Conservation (phyloP, 2,888 invertebrate species). For the Myopa testacea region DNA sequence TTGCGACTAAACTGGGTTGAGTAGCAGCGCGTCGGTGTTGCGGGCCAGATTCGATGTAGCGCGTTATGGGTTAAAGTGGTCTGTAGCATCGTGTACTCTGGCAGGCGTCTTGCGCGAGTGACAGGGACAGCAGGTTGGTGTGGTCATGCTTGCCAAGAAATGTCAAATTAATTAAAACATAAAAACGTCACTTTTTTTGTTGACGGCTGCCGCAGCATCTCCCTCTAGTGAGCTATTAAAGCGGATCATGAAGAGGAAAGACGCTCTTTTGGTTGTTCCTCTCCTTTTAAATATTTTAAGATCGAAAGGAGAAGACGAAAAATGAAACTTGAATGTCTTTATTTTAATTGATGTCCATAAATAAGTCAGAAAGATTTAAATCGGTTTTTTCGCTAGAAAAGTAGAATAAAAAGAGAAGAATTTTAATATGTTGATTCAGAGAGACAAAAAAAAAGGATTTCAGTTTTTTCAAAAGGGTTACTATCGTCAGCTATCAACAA, state of each 20-base stretch:
- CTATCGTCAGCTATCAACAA: no score
- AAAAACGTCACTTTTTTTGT: constrained; percentile 52
- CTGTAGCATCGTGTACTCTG: not conserved
- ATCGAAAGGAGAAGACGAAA: no score
- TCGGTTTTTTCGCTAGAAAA: no score
- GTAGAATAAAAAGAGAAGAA: no score
- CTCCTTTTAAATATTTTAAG: not conserved
- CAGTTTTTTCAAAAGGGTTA: no score
- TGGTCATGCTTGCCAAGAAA: constrained; percentile 26
- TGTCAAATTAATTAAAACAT: constrained; percentile 61
- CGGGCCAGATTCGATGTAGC: not conserved
- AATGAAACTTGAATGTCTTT: no score
- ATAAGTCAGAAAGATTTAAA: no score
- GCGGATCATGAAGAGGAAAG: not conserved
- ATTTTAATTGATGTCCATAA: no score
- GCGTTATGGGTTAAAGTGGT: no score
- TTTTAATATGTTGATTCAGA: no score
- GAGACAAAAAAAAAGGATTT: no score
- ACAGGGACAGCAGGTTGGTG: not conserved
- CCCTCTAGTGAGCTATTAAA: not conserved
- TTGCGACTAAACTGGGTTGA: constrained; percentile 31
- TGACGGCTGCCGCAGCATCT: not conserved
- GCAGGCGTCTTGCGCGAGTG: not conserved
- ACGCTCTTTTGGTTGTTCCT: not conserved
- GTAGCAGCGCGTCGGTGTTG: constrained; percentile 30